phyloP scores from a whole-genome alignment of 1,140 invertebrate genomes.

The Asbolus verrucosus region DNA sequence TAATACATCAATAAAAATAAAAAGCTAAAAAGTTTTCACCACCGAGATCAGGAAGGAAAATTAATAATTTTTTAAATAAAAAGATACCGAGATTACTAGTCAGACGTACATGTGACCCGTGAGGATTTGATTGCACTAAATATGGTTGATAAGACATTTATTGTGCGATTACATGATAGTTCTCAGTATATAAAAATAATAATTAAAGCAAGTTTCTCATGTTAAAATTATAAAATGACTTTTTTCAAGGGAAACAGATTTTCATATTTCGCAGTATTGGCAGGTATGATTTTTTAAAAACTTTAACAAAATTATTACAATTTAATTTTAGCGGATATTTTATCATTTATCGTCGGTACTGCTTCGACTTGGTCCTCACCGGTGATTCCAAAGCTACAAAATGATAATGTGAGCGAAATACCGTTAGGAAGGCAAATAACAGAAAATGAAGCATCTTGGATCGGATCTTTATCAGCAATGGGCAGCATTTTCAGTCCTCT shows the following conservation, averaged over 20 bases:
- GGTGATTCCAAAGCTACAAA: neutral
- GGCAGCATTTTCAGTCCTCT: constrained; percentile 76
- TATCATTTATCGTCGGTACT: constrained; percentile 11
- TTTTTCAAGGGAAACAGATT: constrained; percentile 8
- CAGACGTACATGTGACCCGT: too few species aligned
- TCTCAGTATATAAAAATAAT: too few species aligned
- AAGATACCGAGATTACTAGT: too few species aligned
- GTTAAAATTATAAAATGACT: too few species aligned
- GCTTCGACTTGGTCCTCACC: constrained; percentile 10
- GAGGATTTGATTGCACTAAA: too few species aligned
- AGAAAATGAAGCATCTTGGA: constrained; percentile 77
- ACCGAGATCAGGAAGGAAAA: too few species aligned
- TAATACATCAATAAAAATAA: too few species aligned
- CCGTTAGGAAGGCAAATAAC: constrained; percentile 63
- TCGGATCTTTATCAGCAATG: constrained; percentile 81
- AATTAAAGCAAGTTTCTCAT: too few species aligned
- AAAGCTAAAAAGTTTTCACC: too few species aligned
- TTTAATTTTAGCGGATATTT: constrained; percentile 9
- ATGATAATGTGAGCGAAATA: neutral
- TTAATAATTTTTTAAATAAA: too few species aligned
- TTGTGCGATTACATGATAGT: too few species aligned
- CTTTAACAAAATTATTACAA: neutral
- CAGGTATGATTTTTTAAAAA: neutral
- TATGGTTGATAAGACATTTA: too few species aligned
- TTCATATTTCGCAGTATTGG: neutral